Conservation (phyloP, 1,140 invertebrate species). For the Lucilia cuprina region DNA sequence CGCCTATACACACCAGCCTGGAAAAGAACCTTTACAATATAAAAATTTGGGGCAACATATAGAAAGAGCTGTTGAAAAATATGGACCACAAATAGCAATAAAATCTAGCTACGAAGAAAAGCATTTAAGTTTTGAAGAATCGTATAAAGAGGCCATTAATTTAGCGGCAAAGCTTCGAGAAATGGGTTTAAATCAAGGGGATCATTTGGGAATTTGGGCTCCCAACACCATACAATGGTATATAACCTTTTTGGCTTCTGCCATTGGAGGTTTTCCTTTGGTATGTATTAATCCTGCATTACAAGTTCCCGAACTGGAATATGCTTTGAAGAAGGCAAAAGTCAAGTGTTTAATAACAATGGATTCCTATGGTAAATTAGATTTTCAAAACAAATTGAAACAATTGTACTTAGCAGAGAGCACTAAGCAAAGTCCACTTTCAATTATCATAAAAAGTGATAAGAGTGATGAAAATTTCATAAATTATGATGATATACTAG, state of each 20-base stretch:
- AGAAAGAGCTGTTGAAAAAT: conserved; percentile 65
- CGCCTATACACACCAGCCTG: conserved; percentile 42
- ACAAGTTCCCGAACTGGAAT: conserved; percentile 77
- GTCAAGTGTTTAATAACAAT: conserved; percentile 74
- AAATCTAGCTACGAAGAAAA: conserved; percentile 67
- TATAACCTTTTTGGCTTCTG: conserved; percentile 77
- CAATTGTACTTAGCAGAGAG: conserved; percentile 69
- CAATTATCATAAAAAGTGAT: conserved; percentile 67
- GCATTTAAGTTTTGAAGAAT: conserved; percentile 42
- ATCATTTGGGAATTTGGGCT: conserved; percentile 87
- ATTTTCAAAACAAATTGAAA: background rate
- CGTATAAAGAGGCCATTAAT: conserved; percentile 68
- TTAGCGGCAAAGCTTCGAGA: conserved; percentile 81
- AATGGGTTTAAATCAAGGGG: conserved; percentile 80
- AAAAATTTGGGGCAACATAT: conserved; percentile 72
- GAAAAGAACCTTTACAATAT: conserved; percentile 66
- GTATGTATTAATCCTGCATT: conserved; percentile 89
- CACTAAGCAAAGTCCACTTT: conserved; percentile 43
- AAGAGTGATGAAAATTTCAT: conserved; percentile 68
- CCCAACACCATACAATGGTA: conserved; percentile 89
- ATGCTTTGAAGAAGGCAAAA: conserved; percentile 80
- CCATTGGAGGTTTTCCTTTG: conserved; percentile 81
- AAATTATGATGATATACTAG: conserved; percentile 52
- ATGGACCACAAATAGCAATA: conserved; percentile 68
- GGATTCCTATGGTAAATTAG: background rate